These are phyloP conservation scores for Campoletis raptor DNA, from an alignment of 2,888 invertebrate genomes.

Conservation along the genomic window DNA sequence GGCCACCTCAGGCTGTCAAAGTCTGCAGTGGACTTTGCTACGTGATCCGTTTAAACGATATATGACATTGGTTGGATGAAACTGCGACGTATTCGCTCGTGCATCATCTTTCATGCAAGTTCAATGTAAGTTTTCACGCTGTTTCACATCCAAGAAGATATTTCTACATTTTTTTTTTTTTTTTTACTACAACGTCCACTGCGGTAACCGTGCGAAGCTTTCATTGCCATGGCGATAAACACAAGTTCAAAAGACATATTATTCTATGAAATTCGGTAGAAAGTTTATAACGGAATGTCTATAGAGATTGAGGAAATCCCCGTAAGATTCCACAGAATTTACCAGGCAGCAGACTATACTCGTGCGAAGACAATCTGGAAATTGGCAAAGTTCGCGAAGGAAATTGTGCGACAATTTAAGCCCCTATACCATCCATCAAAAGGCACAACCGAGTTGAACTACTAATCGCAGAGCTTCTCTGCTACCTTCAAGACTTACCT, in stretches of 20 bases:
- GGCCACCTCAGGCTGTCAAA: constrained; percentile 48
- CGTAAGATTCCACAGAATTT: constrained; percentile 42
- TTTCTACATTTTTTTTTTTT: neutral
- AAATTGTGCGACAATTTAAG: constrained; percentile 82
- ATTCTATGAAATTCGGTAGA: neutral
- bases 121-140: constrained; percentile 11
- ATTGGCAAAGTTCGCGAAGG: constrained; percentile 81
- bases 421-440: constrained; percentile 64
- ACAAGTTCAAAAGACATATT: constrained; percentile 18
- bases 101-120: constrained; percentile 18
- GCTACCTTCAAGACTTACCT: constrained; percentile 11
- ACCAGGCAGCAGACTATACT: constrained; percentile 31
- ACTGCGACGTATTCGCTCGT: constrained; percentile 25
- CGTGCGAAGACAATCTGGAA: constrained; percentile 73
- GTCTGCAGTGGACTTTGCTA: constrained; percentile 40
- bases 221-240: constrained; percentile 19
- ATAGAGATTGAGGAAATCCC: constrained; percentile 26
- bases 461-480: constrained; percentile 59
- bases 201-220: neutral
- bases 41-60: constrained; percentile 61
- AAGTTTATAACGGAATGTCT: constrained; percentile 36
- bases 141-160: neutral
- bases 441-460: constrained; percentile 51
- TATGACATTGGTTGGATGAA: neutral
- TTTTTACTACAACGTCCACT: constrained; percentile 6